Evolutionary conservation across 2,888 invertebrate species (phyloP), one percentile per base, ranked within the genome.

Genomic region (Cheilosia vernalis): DNA sequence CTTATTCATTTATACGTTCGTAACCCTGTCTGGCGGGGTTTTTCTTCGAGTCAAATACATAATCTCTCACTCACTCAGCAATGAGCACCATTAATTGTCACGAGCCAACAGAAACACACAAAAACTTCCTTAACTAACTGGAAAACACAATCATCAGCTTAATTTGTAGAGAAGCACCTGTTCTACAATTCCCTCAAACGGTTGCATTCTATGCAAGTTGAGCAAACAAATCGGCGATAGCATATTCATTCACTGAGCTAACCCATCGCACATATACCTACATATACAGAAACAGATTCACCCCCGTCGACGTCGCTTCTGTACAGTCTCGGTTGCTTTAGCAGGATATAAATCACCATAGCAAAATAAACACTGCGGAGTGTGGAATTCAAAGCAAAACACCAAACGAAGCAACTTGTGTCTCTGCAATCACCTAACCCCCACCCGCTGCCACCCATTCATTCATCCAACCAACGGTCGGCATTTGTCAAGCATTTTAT

Each of bases 401-500:
- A 53, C 30, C 51, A 53, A 61, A 67, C 53, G 60, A 64, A 60
- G 70, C 72, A 80, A 80, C 72, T 73, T 66, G 73, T 66, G 55
- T 73, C 80, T 73, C 80, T 37, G 66, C 33, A 21, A 40, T 58
- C 60, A 69, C 53, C 30, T 55, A 5, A 17, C 56, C 24, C n/a
- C 21, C 30, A 37, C 66, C 58, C 30, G 33, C 30, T 9, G n/a
- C 74, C 15, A 9, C 19, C 55, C 66, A 66, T 24, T 58, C 40
- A 64, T 47, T 49, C 64, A 58, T 66, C 51, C 53, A 61, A 17
- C 51, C 49, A 51, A 56, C 70, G 70, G 63, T 60, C 51, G 64
- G 63, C 78, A 80, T 80, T 80, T 80, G 80, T 80, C 66, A 73
- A 80, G 40, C 73, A 73, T 80, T 80, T 80, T 80, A 67, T 80